A percentile compares a stretch with the other conserved stretches of the same genome.
Evolutionary conservation across 2,113 vertebrate genomes (phyloP).

Genomic region (Melanocharis versteri): DNA sequence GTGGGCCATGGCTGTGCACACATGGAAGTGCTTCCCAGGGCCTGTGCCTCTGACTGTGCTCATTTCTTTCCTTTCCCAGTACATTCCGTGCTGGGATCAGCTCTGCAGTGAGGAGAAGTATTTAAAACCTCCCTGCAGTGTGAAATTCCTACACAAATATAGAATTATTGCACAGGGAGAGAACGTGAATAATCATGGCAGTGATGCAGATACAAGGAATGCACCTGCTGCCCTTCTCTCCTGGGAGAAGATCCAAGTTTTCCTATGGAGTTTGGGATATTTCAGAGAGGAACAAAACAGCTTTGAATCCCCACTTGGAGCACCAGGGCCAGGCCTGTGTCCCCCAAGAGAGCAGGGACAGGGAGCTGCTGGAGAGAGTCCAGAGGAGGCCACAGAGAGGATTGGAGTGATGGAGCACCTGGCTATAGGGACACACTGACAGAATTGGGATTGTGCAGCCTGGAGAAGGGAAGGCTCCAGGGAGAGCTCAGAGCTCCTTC

Average conservation of each 20-base stretch:
- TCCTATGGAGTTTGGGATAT: not conserved
- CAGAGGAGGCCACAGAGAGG: not conserved
- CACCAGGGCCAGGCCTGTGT: not conserved
- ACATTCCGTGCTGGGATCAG: not conserved
- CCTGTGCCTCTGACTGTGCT: not conserved
- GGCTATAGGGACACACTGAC: not conserved
- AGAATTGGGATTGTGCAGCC: not conserved
- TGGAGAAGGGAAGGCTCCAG: not conserved
- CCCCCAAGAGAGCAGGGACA: not conserved
- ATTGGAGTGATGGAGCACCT: not conserved
- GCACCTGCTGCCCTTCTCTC: not conserved
- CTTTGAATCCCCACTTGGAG: not conserved
- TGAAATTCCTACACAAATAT: not conserved
- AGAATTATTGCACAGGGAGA: not conserved
- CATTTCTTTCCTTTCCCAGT: not conserved
- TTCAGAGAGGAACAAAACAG: not conserved
- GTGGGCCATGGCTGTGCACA: not conserved
- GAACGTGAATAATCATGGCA: not conserved
- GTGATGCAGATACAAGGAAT: not conserved
- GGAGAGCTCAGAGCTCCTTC: fast-evolving
- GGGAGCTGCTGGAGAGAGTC: not conserved
- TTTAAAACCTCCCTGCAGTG: not conserved
- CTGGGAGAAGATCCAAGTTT: not conserved
- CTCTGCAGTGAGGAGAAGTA: not conserved
- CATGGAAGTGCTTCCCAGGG: not conserved